Conservation (phyloP, 2,113 vertebrate species). For the Psettodes erumei region DNA sequence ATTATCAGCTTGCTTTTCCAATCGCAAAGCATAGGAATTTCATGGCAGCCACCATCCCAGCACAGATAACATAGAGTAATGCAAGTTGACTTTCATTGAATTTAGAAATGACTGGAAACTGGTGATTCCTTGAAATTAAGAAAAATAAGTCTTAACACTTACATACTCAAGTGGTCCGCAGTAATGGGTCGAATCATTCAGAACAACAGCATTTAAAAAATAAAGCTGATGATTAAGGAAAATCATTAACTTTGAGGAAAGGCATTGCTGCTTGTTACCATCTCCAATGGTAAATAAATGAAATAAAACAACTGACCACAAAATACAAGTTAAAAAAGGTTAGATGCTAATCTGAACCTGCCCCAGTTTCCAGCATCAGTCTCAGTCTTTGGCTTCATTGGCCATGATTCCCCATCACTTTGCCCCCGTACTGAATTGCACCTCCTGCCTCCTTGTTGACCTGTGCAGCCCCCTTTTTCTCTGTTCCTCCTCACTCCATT, state of each 20-base stretch:
- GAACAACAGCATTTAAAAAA: conserved; percentile 32
- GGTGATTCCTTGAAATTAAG: neutral
- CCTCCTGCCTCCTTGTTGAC: conserved; percentile 43
- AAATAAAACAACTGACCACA: conserved; percentile 16
- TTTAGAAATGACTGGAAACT: neutral
- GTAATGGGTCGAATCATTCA: conserved; percentile 15
- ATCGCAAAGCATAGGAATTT: neutral
- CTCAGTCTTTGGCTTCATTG: conserved; percentile 26
- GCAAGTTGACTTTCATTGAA: conserved; percentile 11
- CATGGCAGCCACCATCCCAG: neutral
- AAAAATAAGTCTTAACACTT: neutral
- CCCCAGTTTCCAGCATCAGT: conserved; percentile 14
- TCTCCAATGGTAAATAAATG: conserved; percentile 8
- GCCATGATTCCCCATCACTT: conserved; percentile 31
- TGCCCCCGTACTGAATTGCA: conserved; percentile 41
- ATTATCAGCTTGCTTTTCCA: neutral
- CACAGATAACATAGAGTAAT: too few species aligned
- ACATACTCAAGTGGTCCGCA: neutral
- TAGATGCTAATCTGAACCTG: conserved; percentile 39
- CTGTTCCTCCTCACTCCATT: conserved; percentile 23
- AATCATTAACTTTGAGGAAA: conserved; percentile 22
- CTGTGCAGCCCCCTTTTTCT: conserved; percentile 11
- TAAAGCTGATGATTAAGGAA: conserved; percentile 24
- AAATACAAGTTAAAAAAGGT: conserved; percentile 36
- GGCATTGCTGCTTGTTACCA: conserved; percentile 12